phyloP scores from a whole-genome alignment of 1,140 invertebrate species.

The Bombus polaris region DNA sequence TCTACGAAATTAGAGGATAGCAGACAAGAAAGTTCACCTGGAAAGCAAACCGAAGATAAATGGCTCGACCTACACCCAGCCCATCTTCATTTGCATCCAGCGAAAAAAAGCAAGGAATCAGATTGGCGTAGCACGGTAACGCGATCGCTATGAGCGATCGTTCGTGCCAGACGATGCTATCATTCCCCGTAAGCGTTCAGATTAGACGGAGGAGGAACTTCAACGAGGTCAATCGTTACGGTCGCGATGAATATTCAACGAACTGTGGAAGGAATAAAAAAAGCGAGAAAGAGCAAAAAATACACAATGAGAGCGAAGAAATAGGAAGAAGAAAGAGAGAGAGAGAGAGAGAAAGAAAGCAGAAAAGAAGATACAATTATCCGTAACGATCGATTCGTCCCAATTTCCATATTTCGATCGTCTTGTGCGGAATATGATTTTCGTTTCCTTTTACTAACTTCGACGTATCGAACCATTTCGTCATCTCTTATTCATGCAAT shows the following conservation, averaged over 20 bases:
- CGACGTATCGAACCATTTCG: no score
- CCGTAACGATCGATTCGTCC: constrained; percentile 3
- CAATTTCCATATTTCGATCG: constrained; percentile 26
- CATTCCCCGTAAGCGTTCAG: constrained; percentile 30
- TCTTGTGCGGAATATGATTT: neutral
- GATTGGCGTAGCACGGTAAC: constrained; percentile 34
- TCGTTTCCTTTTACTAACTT: neutral
- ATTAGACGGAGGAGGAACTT: constrained; percentile 26
- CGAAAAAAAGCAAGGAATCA: constrained; percentile 21
- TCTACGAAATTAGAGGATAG: neutral
- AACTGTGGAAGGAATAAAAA: neutral
- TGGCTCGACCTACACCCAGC: neutral
- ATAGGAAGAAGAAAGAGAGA: neutral
- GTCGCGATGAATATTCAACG: constrained; percentile 30
- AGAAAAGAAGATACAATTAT: constrained; percentile 27
- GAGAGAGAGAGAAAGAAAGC: neutral
- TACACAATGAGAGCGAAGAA: neutral
- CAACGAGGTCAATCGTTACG: constrained; percentile 32
- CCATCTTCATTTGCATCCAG: constrained; percentile 36
- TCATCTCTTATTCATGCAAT: constrained; percentile 32
- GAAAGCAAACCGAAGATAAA: neutral
- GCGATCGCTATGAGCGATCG: constrained; percentile 41
- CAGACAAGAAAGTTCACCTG: neutral
- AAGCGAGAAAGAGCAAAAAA: no score
- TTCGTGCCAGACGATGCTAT: constrained; percentile 43